These are phyloP conservation scores for Pogonophryne albipinna DNA, from an alignment of 2,797 vertebrate genomes.

Conservation along the genomic window DNA sequence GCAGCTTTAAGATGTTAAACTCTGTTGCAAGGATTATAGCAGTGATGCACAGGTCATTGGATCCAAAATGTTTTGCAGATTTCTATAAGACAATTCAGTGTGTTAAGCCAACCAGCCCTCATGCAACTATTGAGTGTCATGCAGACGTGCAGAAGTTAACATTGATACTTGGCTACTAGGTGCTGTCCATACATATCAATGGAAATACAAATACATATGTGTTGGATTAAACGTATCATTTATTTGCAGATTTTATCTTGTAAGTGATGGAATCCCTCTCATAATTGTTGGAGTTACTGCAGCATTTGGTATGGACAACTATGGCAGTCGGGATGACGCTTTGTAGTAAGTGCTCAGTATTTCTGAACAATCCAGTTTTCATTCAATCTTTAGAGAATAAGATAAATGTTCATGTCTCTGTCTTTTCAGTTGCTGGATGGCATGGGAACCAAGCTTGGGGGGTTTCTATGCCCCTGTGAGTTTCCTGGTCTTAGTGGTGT, in stretches of 20 bases:
- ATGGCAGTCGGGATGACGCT: conserved; percentile 89
- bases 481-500: conserved; percentile 91
- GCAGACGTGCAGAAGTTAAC: not conserved
- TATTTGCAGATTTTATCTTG: conserved; percentile 90
- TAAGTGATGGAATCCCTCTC: conserved; percentile 92
- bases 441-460: conserved; percentile 96
- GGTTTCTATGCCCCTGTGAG: conserved; percentile 92
- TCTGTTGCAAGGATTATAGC: not conserved
- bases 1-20: not conserved
- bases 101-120: not conserved
- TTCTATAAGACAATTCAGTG: not conserved
- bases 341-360: conserved; percentile 89
- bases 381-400: not conserved
- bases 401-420: not conserved
- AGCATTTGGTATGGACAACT: conserved; percentile 92
- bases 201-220: too few relatives aligned
- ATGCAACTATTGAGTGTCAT: not conserved
- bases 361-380: not conserved
- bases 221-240: not conserved
- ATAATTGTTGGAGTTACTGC: conserved; percentile 94
- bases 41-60: not conserved
- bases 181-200: not conserved
- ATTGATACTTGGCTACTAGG: not conserved
- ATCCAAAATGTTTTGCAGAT: not conserved
- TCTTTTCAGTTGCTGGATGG: conserved; percentile 95